phyloP scores from a whole-genome alignment of 2,888 invertebrate species.

The Lepidonotus clava region DNA sequence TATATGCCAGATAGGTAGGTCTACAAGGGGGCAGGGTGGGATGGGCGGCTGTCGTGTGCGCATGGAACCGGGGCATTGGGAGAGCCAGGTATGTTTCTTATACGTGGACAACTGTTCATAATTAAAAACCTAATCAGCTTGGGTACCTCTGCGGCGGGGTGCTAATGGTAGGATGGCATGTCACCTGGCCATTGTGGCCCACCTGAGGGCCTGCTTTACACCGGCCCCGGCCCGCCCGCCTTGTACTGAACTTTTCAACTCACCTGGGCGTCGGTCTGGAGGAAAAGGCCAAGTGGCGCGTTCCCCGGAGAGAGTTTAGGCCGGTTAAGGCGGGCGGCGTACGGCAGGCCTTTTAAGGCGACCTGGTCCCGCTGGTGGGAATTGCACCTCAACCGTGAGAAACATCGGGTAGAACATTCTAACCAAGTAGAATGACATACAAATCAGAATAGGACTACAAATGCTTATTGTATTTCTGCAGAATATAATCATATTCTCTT shows the following conservation, averaged over 20 bases:
- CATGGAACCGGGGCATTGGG: neutral
- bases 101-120: conserved; percentile 19
- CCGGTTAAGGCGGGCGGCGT: neutral
- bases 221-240: neutral
- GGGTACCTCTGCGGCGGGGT: neutral
- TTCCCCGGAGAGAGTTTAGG: neutral
- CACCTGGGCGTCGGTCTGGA: neutral
- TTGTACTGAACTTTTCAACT: conserved; percentile 31
- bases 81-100: neutral
- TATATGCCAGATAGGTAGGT: neutral
- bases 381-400: no score
- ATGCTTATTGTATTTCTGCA: no score
- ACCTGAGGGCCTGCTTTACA: neutral
- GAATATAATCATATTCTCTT: no score
- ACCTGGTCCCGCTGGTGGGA: neutral
- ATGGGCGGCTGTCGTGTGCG: neutral
- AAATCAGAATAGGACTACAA: no score
- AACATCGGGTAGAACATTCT: no score
- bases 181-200: neutral
- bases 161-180: neutral
- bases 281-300: neutral
- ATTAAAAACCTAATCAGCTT: conserved; percentile 15
- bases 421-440: no score
- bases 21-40: neutral
- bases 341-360: neutral